Base-by-base conservation (phyloP, 2,113 vertebrate genomes). In the Oophaga pumilio region DNA sequence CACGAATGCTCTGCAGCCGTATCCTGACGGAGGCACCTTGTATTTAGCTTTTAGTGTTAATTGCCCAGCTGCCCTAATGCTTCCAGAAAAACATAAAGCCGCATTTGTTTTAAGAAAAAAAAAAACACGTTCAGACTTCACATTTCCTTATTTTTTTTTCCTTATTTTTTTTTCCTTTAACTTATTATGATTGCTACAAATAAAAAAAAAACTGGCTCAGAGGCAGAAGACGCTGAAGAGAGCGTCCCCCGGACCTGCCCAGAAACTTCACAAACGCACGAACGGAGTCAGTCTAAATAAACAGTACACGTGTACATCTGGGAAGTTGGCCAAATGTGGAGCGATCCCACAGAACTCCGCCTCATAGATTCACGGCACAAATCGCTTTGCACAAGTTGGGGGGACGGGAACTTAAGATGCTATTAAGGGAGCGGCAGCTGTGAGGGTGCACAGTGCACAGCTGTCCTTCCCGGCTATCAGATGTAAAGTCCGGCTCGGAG, bases 281-380 rank as follows among this genome's bases (percentile, higher is more conserved):
- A 86, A 22, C 49, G 10, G 28, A 68, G 24, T 77, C 74, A 86
- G 85, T 79, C 76, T 79, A 86, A 86, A 86, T 68, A 66, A 78
- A 86, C 85, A 86, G 74, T 68, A 53, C 85, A 86, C 85, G 76
- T 86, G 76, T 86, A 79, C 76, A 78, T 79, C 85, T 68, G 76
- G 76, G 85, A 78, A 17, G 18, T 1, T 60, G 4, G 79, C 85
- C 85, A 79, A 86, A 56, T 8, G 53, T 53, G 43, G 62, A 76
- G 83, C 83, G 22, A 76, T 49, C 43, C 69, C 13, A 49, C 49
- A 20, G 20, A 50, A 33, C 24, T 79, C 76, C 9, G 76, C 50
- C 68, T 17, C 56, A 12, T n/a, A n/a, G 33, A 43, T 43, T 43
- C 33, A 43, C 33, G 33, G 33, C 33, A 26, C 17, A 57, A 79